Evolutionary conservation across 2,888 invertebrate genomes (phyloP), one percentile per base, ranked within the genome.

Genomic region (Limnephilus marmoratus): DNA sequence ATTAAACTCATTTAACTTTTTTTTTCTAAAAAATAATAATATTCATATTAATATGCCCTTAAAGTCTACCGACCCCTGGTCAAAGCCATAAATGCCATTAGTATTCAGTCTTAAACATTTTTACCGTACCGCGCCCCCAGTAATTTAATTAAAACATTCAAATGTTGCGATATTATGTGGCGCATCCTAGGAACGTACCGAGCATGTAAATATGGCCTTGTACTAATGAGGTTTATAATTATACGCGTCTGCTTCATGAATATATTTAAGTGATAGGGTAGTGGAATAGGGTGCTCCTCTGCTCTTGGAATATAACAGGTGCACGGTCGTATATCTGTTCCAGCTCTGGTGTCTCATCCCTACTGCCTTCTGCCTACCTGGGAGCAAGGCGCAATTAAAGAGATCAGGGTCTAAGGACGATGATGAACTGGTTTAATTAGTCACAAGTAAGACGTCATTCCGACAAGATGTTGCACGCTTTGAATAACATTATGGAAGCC

Each of bases 181-280:
- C 68, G 68, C 68, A 68, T 68, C n/a, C 68, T 68, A 68, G 68
- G 2, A 68, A 68, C 24, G 68, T 68, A n/a, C 68, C 24, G 68
- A 68, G 68, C 68, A 68, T 68, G 68, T 68, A 68, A 68, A 68
- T 68, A 68, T 68, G 68, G 68, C 68, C 68, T n/a, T 24, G 9
- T 68, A 68, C 68, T 68, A 68, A 68, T 68, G 68, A 68, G 68
- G 68, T 68, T 68, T 68, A 68, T 68, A 68, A 68, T 68, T 68
- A 68, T 68, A 68, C 68, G 24, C 2, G 68, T 68, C 68, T 68
- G 68, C 68, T 68, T 68, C 68, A 68, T 68, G 68, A 68, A 68
- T 68, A 68, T 68, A 68, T 68, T 68, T 68, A 68, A 68, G 68
- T 68, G 68, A 68, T 68, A 68, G 68, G 68, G 68, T 68, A 68